Conservation (phyloP, 2,888 invertebrate genomes). For the Hololepta plana region DNA sequence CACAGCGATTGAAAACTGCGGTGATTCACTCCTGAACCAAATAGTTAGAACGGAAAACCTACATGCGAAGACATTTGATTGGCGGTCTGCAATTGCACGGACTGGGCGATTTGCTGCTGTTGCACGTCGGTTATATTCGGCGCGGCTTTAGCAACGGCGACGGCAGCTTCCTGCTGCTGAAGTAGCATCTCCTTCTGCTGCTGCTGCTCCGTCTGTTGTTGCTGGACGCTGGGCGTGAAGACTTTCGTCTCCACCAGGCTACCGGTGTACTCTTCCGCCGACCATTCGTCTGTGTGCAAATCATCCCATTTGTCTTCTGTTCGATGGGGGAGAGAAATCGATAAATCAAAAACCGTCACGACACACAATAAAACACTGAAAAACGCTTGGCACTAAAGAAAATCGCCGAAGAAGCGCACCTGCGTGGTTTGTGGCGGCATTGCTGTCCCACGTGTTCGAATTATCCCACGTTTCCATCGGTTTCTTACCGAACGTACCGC, state of each 20-base stretch:
- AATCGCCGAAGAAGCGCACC: too few species aligned
- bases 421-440: slow-evolving; percentile 17
- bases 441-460: slow-evolving; percentile 21
- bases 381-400: too few species aligned
- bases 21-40: too few species aligned
- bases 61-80: slow-evolving; percentile 1
- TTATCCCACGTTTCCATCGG: slow-evolving; percentile 41
- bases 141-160: too few species aligned
- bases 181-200: too few species aligned
- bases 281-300: slow-evolving; percentile 37
- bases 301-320: slow-evolving; percentile 56
- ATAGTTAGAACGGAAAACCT: too few species aligned
- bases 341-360: too few species aligned
- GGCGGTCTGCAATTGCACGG: slow-evolving; percentile 1
- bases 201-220: slow-evolving; percentile 16
- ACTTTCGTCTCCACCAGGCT: slow-evolving; percentile 89
- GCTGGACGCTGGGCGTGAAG: slow-evolving; percentile 50
- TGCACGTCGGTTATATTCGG: too few species aligned
- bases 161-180: too few species aligned
- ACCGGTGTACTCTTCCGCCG: slow-evolving; percentile 79
- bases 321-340: too few species aligned
- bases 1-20: too few species aligned
- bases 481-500: slow-evolving; percentile 14
- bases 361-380: not conserved
- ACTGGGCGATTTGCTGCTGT: too few species aligned